Evolutionary conservation across 2,797 vertebrate species (phyloP), one percentile per base, ranked within the genome.

Genomic region (Xenopus petersii): DNA sequence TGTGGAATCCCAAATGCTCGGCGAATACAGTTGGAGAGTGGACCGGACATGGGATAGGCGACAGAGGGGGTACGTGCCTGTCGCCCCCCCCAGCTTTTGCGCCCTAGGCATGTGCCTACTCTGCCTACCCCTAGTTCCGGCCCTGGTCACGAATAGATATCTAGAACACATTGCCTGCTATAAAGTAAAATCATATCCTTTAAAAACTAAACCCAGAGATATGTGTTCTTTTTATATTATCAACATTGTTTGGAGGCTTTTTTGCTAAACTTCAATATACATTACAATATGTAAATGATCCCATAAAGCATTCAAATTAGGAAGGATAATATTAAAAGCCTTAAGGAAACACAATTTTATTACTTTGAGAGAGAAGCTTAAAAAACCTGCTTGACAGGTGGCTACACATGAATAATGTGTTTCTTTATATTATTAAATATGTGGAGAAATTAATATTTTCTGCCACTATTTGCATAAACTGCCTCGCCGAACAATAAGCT

Each of bases 351-450:
- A 79, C 21, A 74, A 54, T 74, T 70, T 79, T 79, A 79, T 79
- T 74, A 74, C 76, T 74, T 79, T 79, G 60, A 51, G 55, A 79
- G 10, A 65, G 67, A 79, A 79, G 74, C 54, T 33, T 70, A 61
- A 65, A 71, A 74, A 74, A 74, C 76, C 71, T 79, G 76, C 67
- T 54, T 79, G 76, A 74, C 76, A 79, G 71, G 76, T 79, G 62
- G 71, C 70, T 74, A 61, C 62, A 54, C 17, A 58, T 64, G 33
- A 63, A 55, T 62, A 61, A 17, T 47, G 61, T 63, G 69, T 51
- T 9, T 16, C 3, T 78, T 54, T 72, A 71, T 67, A 26, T 73
- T 62, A 77, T 77, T 78, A 69, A 79, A 79, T 74, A 64, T 73
- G 51, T 12, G 42, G 58, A 70, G 67, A 74, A 74, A 78, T 61